Base-by-base conservation (phyloP, 2,113 vertebrate species). In the Eulacestoma nigropectus region DNA sequence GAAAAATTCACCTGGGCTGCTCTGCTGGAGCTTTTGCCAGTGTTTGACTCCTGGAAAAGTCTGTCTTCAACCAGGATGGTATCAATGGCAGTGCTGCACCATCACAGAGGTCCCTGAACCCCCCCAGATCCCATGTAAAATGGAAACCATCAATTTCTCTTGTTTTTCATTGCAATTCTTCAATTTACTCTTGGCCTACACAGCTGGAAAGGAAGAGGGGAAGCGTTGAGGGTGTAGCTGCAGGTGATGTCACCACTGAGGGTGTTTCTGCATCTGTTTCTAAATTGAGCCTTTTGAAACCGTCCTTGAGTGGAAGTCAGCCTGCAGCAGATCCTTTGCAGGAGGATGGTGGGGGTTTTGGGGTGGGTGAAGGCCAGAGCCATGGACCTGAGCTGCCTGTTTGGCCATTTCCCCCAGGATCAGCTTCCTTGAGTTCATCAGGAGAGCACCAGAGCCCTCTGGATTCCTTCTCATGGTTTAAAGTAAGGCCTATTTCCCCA, bases 221-320 rank as follows among this genome's bases (percentile, higher is more conserved):
- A 72, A 39, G 50, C 0, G 0, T 1, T 68, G 57, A 32, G n/a
- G 15, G 5, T 41, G 27, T 30, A 32, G 11, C 41, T 3, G 3
- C 64, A 74, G 41, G 10, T 72, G 70, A 23, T 0, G 6, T 22
- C 1, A 1, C 3, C 5, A 19, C 21, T 21, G 35, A 42, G 29
- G 7, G 0, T 23, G 15, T 5, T 49, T 53, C 35, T 76, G 44
- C 32, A 30, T 49, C 49, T 89, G 25, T 21, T 87, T 30, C 62
- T 68, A 13, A 78, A 41, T 1, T 4, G 6, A 73, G 11, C 44
- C 70, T 57, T 84, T 49, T 26, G 53, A 56, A 90, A 67, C 32
- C 37, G 29, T 30, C 42, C 16, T 55, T 11, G 30, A 82, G 29
- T 74, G 44, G 52, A 89, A 93, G 67, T 50, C 59, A 33, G 2